Evolutionary conservation across 2,797 vertebrate species (phyloP).

Genomic region (Cynopterus sphinx): DNA sequence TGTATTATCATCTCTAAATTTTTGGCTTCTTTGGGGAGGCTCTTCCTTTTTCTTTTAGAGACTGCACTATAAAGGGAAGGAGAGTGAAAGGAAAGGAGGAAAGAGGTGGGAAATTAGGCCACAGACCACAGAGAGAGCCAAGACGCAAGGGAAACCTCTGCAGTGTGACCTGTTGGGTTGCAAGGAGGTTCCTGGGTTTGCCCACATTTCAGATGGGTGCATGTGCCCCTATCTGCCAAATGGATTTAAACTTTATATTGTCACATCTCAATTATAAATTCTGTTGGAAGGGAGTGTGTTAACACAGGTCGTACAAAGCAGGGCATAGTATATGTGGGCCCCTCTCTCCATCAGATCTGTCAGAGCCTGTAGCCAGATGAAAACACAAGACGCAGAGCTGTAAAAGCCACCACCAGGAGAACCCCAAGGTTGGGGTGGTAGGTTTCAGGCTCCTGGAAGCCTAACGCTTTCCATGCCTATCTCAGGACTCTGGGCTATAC

Average conservation of each 20-base stretch:
- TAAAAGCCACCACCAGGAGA: background rate
- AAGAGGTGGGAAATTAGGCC: background rate
- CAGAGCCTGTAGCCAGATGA: background rate
- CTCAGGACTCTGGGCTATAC: background rate
- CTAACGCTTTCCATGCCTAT: background rate
- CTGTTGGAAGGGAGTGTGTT: background rate
- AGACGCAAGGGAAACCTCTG: background rate
- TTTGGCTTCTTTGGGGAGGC: background rate
- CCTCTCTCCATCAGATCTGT: background rate
- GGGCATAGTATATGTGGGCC: no score
- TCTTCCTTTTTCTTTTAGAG: constrained; percentile 4
- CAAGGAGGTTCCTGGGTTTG: background rate
- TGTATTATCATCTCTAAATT: background rate
- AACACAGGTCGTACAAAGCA: background rate
- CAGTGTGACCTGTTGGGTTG: background rate
- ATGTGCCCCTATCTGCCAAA: no score
- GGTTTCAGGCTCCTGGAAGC: background rate
- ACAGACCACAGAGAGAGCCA: background rate
- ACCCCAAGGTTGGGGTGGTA: fast-evolving
- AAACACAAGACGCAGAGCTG: background rate
- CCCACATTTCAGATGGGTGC: background rate
- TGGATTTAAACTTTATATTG: background rate
- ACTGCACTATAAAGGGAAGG: background rate
- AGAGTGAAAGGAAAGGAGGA: background rate
- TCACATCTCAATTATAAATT: background rate